These are phyloP conservation scores for Phyllostomus hastatus DNA, from an alignment of 2,113 vertebrate species.

Conservation along the genomic window DNA sequence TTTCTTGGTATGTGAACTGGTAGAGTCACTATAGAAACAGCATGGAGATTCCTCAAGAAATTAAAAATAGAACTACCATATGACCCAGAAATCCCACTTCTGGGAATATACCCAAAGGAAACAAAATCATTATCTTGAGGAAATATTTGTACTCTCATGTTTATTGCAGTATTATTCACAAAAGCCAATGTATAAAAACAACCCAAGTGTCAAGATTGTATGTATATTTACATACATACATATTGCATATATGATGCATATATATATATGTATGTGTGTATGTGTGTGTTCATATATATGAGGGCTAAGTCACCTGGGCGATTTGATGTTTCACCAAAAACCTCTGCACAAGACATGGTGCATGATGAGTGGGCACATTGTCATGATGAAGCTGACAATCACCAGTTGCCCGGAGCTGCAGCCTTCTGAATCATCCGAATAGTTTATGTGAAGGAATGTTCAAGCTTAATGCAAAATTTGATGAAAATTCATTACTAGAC, in stretches of 20 bases:
- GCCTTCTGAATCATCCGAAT: no score
- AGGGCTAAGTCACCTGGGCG: no score
- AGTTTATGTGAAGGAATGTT: no score
- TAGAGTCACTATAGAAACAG: neutral
- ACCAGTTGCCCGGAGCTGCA: no score
- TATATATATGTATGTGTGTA: no score
- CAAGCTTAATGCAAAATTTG: no score
- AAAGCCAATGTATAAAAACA: neutral
- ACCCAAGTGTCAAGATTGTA: neutral
- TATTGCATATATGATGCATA: neutral
- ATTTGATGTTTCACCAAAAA: no score
- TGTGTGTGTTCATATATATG: no score
- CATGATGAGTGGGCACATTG: no score
- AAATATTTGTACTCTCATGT: neutral
- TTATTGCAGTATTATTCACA: neutral
- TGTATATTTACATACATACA: neutral
- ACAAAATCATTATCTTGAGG: neutral
- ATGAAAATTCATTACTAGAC: no score
- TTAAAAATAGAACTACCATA: neutral
- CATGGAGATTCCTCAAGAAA: neutral
- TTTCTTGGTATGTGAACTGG: neutral
- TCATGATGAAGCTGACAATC: no score
- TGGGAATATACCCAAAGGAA: neutral
- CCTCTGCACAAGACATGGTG: no score
- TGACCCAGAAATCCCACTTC: neutral